Evolutionary conservation across 2,797 vertebrate genomes (phyloP), one percentile per base, ranked within the genome.

Genomic region (Pseudochirops cupreus): DNA sequence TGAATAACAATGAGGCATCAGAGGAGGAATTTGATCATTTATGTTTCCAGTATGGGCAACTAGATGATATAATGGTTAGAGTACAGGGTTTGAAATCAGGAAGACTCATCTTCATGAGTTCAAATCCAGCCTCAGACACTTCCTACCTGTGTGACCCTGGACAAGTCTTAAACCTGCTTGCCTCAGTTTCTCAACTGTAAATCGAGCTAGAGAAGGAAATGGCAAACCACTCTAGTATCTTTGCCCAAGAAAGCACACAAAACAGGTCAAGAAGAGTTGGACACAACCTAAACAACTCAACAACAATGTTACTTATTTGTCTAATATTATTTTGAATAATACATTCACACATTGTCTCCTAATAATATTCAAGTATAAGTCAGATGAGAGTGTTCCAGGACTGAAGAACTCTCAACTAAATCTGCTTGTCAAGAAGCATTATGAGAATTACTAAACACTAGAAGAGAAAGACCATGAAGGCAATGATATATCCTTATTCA

Each of bases 311-410:
- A 58, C 28, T 14, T 58, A 10, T 58, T 10, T 10, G 57, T 11
- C 57, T 58, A 58, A 11, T 62, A n/a, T 46, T 94, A 92, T 82
- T 95, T 58, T 91, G 58, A 93, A 93, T 12, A 14, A 93, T 31
- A 55, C 4, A 92, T 90, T 92, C 2, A 62, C 7, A 56, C 52
- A 91, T 91, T 94, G 87, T 29, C 52, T 31, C 24, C 94, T 94
- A 90, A 94, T 39, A 18, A 39, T 5, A 74, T 39, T n/a, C 62
- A 74, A 74, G 5, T 39, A 21, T 18, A 39, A 39, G n/a, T 21
- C 7, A 33, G 16, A 1, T 74, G 33, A 74, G 5, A n/a, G 5
- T 16, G n/a, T 39, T 74, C n/a, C 62, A 74, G 33, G 16, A 74
- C 33, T 39, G 16, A 74, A n/a, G 4, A 39, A 39, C 62, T 74